Percentiles rank a stretch among this genome's conserved stretches.
These are phyloP conservation scores for Brachionichthys hirsutus DNA, from an alignment of 2,113 vertebrate species.

Conservation along the genomic window DNA sequence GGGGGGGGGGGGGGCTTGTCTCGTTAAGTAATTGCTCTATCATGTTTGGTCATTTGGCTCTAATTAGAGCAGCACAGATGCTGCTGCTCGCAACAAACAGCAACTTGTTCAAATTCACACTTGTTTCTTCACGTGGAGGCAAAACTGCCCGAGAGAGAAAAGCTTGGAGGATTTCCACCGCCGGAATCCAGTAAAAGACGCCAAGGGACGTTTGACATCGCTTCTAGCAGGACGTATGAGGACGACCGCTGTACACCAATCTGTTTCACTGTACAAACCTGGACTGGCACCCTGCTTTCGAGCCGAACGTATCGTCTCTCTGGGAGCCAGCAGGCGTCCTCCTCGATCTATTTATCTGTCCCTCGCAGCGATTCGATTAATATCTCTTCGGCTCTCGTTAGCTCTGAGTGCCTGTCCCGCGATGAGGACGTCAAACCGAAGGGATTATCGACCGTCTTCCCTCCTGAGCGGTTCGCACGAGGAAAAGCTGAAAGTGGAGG, in stretches of 20 bases:
- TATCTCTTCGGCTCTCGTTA: conserved; percentile 63
- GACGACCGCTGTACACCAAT: too few species aligned
- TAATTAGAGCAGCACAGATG: conserved; percentile 63
- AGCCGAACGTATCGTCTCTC: conserved; percentile 13
- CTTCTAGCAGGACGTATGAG: too few species aligned
- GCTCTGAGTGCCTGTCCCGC: conserved; percentile 45
- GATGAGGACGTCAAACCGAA: conserved; percentile 29
- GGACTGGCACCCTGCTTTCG: conserved; percentile 19
- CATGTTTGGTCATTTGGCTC: conserved; percentile 63
- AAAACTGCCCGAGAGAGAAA: background rate
- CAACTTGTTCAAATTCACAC: conserved; percentile 35
- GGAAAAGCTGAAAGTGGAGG: conserved; percentile 16
- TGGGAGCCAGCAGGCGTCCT: conserved; percentile 47
- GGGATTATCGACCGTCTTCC: conserved; percentile 25
- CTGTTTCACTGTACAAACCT: too few species aligned
- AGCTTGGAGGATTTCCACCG: background rate
- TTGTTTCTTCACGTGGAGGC: background rate
- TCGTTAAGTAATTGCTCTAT: conserved; percentile 64
- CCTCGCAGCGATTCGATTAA: conserved; percentile 68
- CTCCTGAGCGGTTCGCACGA: conserved; percentile 20
- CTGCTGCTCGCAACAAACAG: conserved; percentile 27
- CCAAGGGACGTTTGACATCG: background rate
- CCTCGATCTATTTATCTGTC: conserved; percentile 64
- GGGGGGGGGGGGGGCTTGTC: conserved; percentile 25
- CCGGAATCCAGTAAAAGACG: background rate